Percentiles rank a stretch among this genome's conserved stretches.
Evolutionary conservation across 2,888 invertebrate genomes (phyloP).

Genomic region (Hypercompe scribonia): DNA sequence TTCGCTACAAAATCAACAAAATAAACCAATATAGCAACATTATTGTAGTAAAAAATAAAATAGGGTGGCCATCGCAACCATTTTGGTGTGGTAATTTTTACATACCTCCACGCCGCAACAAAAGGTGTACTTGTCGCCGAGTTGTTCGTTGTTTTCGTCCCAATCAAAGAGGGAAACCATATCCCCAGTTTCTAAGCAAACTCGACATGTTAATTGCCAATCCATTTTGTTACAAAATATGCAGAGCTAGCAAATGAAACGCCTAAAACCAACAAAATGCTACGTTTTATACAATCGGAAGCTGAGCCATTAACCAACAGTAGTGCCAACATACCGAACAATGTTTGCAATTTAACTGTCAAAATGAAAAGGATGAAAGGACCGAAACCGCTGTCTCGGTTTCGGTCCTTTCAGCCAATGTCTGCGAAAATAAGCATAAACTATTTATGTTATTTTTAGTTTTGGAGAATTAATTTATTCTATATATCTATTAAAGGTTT

Average conservation of each 20-base stretch:
- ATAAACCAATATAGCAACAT: constrained; percentile 84
- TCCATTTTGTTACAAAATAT: constrained; percentile 72
- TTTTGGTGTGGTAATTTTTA: constrained; percentile 82
- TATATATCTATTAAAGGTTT: neutral
- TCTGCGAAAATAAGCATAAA: neutral
- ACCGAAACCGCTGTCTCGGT: no score
- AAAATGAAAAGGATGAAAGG: constrained; percentile 6
- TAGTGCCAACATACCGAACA: constrained; percentile 64
- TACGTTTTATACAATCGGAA: constrained; percentile 70
- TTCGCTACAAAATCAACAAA: constrained; percentile 68
- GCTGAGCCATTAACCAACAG: constrained; percentile 43
- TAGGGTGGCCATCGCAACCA: constrained; percentile 87
- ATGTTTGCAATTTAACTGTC: constrained; percentile 2
- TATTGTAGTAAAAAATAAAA: constrained; percentile 78
- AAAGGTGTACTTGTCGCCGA: constrained; percentile 81
- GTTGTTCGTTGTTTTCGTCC: constrained; percentile 86
- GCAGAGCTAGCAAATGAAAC: constrained; percentile 46
- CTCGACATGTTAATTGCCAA: constrained; percentile 85
- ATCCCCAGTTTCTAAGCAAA: constrained; percentile 82
- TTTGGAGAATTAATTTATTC: neutral
- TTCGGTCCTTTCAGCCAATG: constrained; percentile 25
- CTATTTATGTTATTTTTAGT: neutral
- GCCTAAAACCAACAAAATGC: constrained; percentile 59
- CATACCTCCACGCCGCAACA: constrained; percentile 84
- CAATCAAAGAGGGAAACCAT: constrained; percentile 86